Percentiles rank a stretch among this genome's conserved stretches.
These are phyloP conservation scores for Tricholaema leucomelas DNA, from an alignment of 2,113 vertebrate species.

Conservation along the genomic window DNA sequence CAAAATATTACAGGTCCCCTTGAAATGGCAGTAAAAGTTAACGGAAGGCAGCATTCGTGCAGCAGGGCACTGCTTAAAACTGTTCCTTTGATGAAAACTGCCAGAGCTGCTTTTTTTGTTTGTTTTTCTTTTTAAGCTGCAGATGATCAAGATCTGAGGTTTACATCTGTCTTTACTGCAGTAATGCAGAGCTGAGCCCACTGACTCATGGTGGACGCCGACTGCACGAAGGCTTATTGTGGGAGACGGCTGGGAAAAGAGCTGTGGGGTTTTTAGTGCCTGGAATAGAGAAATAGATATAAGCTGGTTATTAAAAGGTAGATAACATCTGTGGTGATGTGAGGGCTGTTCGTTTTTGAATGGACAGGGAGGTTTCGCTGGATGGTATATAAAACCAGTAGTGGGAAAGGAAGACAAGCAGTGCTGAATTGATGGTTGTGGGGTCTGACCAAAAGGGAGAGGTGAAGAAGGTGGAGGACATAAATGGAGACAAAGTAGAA, in stretches of 20 bases:
- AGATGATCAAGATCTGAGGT: conserved; percentile 2
- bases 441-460: background rate
- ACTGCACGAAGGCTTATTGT: background rate
- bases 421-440: conserved; percentile 31
- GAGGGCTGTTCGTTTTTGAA: background rate
- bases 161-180: conserved; percentile 32
- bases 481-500: background rate
- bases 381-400: background rate
- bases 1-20: conserved; percentile 56
- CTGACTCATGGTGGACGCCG: background rate
- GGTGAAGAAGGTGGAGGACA: conserved; percentile 27
- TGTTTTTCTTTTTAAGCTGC: background rate
- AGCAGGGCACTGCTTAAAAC: conserved; percentile 37
- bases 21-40: conserved; percentile 70
- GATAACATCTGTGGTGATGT: background rate
- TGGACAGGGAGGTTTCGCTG: background rate
- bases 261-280: background rate
- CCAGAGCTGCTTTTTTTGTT: background rate
- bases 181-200: conserved; percentile 26
- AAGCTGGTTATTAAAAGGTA: background rate
- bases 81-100: conserved; percentile 32
- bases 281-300: background rate
- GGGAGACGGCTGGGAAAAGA: background rate
- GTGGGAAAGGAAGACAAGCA: background rate
- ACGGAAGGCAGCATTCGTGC: conserved; percentile 19